Evolutionary conservation across 2,113 vertebrate genomes (phyloP).

Genomic region (Nettapus auritus): DNA sequence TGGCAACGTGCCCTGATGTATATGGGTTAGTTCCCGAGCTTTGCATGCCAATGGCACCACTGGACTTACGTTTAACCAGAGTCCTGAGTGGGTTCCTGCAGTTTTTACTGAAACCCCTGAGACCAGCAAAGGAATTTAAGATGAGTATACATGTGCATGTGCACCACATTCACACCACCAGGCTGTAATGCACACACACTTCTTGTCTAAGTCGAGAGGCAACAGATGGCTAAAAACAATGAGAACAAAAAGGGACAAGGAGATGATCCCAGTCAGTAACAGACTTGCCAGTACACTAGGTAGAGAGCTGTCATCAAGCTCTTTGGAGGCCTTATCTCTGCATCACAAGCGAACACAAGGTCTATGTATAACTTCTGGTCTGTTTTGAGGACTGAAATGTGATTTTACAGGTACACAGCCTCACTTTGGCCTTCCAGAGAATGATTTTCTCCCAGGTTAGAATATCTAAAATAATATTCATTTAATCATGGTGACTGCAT

Average conservation of each 20-base stretch:
- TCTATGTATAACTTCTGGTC: neutral
- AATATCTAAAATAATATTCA: neutral
- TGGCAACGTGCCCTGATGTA: neutral
- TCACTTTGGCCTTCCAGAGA: neutral
- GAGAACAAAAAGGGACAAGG: neutral
- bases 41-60: neutral
- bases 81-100: neutral
- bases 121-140: rapidly evolving
- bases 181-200: neutral
- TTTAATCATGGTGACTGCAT: neutral
- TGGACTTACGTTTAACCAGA: neutral
- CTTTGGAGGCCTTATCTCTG: neutral
- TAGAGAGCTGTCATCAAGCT: neutral
- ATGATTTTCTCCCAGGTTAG: neutral
- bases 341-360: neutral
- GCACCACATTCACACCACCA: rapidly evolving
- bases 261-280: neutral
- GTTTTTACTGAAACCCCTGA: neutral
- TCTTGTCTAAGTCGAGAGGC: neutral
- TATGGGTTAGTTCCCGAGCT: neutral
- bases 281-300: neutral
- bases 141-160: no score
- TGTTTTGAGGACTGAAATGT: neutral
- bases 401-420: neutral
- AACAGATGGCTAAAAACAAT: neutral